These are phyloP conservation scores for Drosophila erecta DNA, from an alignment of 1,140 invertebrate species.

Conservation along the genomic window DNA sequence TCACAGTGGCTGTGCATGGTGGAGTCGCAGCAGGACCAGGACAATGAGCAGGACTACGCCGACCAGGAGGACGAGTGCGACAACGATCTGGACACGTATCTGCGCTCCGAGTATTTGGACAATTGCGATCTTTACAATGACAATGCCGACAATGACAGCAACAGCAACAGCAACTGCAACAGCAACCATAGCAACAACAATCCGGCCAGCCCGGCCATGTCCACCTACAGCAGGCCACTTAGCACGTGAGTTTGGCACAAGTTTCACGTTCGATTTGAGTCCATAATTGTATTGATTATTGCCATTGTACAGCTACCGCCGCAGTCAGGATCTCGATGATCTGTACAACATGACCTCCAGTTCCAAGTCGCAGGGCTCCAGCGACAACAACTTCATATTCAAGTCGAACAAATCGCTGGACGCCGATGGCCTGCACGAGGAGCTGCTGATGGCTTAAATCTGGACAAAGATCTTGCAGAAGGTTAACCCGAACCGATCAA, in stretches of 20 bases:
- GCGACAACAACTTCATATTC: constrained; percentile 75
- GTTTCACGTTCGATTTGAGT: neutral
- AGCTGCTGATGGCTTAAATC: constrained; percentile 68
- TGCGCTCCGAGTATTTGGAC: constrained; percentile 89
- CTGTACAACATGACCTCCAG: constrained; percentile 86
- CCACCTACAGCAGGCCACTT: constrained; percentile 77
- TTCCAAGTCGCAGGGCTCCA: constrained; percentile 86
- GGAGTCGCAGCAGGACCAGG: constrained; percentile 86
- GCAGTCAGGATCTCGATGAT: constrained; percentile 86
- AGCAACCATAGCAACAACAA: constrained; percentile 78
- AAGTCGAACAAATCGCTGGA: constrained; percentile 81
- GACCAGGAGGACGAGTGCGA: constrained; percentile 86
- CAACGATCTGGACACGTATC: constrained; percentile 89
- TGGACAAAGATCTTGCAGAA: neutral
- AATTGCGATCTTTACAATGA: constrained; percentile 81
- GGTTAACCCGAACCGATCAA: constrained; percentile 9
- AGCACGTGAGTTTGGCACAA: constrained; percentile 68
- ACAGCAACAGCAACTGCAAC: constrained; percentile 54
- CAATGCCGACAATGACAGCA: constrained; percentile 69
- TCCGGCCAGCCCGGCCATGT: constrained; percentile 71
- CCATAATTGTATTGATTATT: too few relatives aligned
- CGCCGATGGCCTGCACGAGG: constrained; percentile 61
- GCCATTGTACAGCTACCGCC: constrained; percentile 67
- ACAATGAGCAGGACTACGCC: constrained; percentile 85
- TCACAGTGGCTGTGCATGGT: constrained; percentile 99